Evolutionary conservation across 2,888 invertebrate species (phyloP).

Genomic region (Amiota mariae): DNA sequence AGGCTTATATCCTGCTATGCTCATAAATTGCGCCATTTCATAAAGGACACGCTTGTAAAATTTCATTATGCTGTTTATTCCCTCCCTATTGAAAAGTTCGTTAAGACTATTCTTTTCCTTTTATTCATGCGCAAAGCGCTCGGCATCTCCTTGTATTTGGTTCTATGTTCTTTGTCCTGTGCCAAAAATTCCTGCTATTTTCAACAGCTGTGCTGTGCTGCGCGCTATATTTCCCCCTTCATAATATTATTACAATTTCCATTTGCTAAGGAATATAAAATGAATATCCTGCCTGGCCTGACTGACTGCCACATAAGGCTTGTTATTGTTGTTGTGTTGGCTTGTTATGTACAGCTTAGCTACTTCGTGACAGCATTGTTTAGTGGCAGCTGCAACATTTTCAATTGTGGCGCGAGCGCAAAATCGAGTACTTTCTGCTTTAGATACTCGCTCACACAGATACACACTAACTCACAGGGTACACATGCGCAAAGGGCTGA

Average conservation of each 20-base stretch:
- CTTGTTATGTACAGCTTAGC: too few relatives aligned
- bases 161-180: constrained; percentile 53
- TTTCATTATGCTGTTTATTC: too few relatives aligned
- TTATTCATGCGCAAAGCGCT: constrained; percentile 2
- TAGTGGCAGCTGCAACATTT: constrained; percentile 56
- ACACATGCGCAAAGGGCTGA: too few relatives aligned
- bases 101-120: not conserved
- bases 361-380: not conserved
- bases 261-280: too few relatives aligned
- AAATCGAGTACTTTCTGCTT: too few relatives aligned
- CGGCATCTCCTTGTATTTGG: not conserved
- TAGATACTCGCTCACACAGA: too few relatives aligned
- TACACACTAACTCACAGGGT: too few relatives aligned
- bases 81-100: too few relatives aligned
- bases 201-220: constrained; percentile 56
- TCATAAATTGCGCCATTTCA: too few relatives aligned
- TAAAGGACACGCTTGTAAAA: too few relatives aligned
- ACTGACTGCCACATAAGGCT: not conserved
- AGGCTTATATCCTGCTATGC: not conserved
- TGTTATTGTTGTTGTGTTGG: too few relatives aligned
- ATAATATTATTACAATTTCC: too few relatives aligned
- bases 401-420: constrained; percentile 45
- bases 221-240: not conserved
- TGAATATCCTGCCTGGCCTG: constrained; percentile 4
- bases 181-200: constrained; percentile 43